Percentiles rank a stretch among this genome's conserved stretches.
Evolutionary conservation across 2,113 vertebrate genomes (phyloP).

Genomic region (Pseudorasbora parva): DNA sequence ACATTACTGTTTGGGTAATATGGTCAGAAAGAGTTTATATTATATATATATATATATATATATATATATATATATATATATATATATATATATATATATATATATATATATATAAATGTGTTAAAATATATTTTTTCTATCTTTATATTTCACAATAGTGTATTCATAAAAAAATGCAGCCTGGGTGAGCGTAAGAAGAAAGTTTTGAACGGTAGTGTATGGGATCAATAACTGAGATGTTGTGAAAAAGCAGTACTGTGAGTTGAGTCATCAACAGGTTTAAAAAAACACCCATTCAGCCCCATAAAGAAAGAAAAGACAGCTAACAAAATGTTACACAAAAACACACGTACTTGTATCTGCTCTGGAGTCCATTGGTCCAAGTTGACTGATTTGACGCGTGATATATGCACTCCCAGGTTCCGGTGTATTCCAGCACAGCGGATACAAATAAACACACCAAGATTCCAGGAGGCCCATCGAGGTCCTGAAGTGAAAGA

Average conservation of each 20-base stretch:
- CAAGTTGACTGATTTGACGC: constrained; percentile 98
- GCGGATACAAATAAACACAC: constrained; percentile 98
- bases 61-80: too few relatives aligned
- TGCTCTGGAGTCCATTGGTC: constrained; percentile 98
- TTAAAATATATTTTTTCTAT: too few relatives aligned
- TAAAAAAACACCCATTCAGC: background rate
- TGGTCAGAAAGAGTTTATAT: background rate
- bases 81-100: too few relatives aligned
- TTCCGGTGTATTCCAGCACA: constrained; percentile 99
- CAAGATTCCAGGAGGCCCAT: constrained; percentile 99
- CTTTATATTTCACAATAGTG: too few relatives aligned
- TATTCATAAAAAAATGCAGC: background rate
- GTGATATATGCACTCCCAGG: constrained; percentile 98
- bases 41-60: too few relatives aligned
- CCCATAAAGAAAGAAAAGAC: background rate
- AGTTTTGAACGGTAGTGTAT: background rate
- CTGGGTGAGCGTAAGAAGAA: background rate
- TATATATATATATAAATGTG: too few relatives aligned
- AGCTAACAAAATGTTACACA: background rate
- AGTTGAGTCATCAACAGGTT: background rate
- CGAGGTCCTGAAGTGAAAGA: constrained; percentile 83
- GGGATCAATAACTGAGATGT: background rate
- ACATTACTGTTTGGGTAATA: background rate
- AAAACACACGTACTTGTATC: constrained; percentile 85
- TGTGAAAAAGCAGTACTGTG: background rate